Base-by-base conservation (phyloP, 1,140 invertebrate genomes). In the Caenorhabditis inopinata region DNA sequence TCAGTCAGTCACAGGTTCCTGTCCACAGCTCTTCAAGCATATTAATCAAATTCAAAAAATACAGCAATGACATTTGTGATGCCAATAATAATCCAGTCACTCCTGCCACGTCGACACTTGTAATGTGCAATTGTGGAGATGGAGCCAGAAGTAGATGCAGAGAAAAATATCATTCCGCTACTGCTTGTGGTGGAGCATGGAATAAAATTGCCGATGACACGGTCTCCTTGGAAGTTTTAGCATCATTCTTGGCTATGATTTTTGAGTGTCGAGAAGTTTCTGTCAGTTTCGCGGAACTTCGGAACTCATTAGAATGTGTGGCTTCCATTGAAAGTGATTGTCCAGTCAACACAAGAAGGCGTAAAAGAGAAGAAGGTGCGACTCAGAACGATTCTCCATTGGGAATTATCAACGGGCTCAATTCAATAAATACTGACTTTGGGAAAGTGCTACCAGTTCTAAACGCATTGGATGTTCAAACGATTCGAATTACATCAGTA, bases 51-150 rank as follows among this genome's bases (percentile, higher is more conserved):
- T 29, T 27, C 4, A 32, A 46, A 45, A 25, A 46, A 0, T n/a
- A 27, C 16, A 16, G 18, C 16, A 76, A 38, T 25, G 18, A 62
- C 9, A 76, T 62, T 68, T 62, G 25, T 42, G 76, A 78, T 46
- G 11, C 14, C 6, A 32, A 53, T 12, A 46, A 78, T 18, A 18
- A 23, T 7, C 18, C 32, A 46, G 38, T 78, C 14, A 21, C 16
- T 1, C 35, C 38, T 27, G 76, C 49, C 2, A 78, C 38, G 0
- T 38, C 45, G 3, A 78, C 76, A 1, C 42, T 38, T n/a, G 35
- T 78, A 9, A 42, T 78, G 76, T 78, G 76, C 25, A 78, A 78
- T 35, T 78, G 76, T 46, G 76, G 35, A 29, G 76, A 78, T 42
- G 76, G 51, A 45, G 76, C 76, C 0, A 62, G 53, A 35, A 47